phyloP scores from a whole-genome alignment of 2,113 vertebrate genomes.

The Glareola pratincola region DNA sequence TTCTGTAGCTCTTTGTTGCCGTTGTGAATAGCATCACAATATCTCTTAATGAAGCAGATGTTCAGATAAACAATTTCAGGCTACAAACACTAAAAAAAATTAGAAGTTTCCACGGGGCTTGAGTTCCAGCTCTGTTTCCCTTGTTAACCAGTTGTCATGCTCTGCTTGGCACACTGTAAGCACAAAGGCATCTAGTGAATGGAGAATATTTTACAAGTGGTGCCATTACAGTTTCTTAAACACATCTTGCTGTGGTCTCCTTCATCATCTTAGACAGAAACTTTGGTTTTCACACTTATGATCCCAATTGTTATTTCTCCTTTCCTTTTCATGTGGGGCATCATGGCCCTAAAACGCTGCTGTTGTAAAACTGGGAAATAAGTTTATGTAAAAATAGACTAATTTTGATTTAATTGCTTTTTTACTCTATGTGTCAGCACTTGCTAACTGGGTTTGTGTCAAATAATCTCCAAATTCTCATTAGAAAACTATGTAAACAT shows the following conservation, averaged over 20 bases:
- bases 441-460: background rate
- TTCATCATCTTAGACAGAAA: background rate
- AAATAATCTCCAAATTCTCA: background rate
- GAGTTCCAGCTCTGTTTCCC: background rate
- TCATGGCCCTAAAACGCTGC: too few species aligned
- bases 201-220: background rate
- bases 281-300: background rate
- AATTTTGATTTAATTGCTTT: background rate
- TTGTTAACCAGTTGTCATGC: background rate
- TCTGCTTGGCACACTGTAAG: background rate
- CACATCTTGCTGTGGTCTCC: background rate
- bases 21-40: constrained; percentile 27
- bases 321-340: background rate
- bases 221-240: background rate
- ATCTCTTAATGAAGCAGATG: constrained; percentile 59
- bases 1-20: constrained; percentile 42
- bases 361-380: background rate
- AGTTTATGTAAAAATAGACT: background rate
- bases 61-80: constrained; percentile 39
- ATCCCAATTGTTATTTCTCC: background rate
- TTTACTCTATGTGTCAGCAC: accelerated
- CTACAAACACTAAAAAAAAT: background rate
- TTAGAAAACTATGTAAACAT: background rate
- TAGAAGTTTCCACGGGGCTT: background rate
- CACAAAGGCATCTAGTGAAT: background rate